Evolutionary conservation across 2,797 vertebrate genomes (phyloP).

Genomic region (Labeo calbasu): DNA sequence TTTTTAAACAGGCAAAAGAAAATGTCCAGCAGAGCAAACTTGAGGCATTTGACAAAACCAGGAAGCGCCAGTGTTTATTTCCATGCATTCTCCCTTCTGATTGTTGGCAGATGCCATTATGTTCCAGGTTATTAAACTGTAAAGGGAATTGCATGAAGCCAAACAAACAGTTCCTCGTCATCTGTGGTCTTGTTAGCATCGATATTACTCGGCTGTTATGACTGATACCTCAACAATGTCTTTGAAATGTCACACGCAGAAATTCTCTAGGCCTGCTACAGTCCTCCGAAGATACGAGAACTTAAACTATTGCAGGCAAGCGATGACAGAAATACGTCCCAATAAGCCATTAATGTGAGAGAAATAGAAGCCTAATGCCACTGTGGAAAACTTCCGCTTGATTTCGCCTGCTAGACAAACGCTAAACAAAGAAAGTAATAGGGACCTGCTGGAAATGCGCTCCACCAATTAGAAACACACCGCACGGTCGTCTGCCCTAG

Average conservation of each 20-base stretch:
- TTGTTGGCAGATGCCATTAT: constrained; percentile 92
- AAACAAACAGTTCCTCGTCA: constrained; percentile 65
- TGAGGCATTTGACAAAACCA: constrained; percentile 80
- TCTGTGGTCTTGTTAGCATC: constrained; percentile 60
- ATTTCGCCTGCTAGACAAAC: constrained; percentile 48
- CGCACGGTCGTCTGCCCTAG: constrained; percentile 58
- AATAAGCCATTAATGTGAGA: constrained; percentile 28
- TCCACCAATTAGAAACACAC: constrained; percentile 67
- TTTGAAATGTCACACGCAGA: constrained; percentile 54
- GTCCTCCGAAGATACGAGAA: constrained; percentile 8
- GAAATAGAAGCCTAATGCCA: constrained; percentile 31
- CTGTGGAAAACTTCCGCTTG: constrained; percentile 21
- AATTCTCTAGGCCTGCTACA: neutral
- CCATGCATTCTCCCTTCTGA: constrained; percentile 85
- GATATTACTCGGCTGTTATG: constrained; percentile 50
- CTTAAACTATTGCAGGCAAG: constrained; percentile 2
- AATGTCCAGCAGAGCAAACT: neutral
- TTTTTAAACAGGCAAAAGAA: constrained; percentile 14
- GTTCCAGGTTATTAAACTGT: constrained; percentile 74
- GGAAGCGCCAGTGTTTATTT: constrained; percentile 87
- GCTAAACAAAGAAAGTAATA: constrained; percentile 62
- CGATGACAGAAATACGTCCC: constrained; percentile 13
- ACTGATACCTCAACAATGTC: constrained; percentile 62
- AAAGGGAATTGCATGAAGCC: constrained; percentile 62
- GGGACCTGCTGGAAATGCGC: constrained; percentile 68